Conservation (phyloP, 92 coral and sea anemone species). For the Bergia puertoricense region DNA sequence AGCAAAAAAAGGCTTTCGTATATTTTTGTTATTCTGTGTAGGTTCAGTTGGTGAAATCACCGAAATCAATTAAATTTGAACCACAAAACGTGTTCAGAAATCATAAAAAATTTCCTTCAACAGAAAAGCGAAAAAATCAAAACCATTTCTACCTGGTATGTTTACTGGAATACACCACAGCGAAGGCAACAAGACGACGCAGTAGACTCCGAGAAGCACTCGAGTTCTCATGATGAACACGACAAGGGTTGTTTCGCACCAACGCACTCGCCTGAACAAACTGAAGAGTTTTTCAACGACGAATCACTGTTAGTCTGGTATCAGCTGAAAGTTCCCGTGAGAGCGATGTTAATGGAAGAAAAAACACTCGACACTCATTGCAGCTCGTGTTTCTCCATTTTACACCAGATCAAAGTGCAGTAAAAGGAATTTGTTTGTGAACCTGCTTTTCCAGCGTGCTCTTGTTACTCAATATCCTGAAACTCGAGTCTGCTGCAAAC, state of each 20-base stretch:
- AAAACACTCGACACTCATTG: neutral
- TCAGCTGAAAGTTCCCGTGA: neutral
- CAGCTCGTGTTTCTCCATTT: neutral
- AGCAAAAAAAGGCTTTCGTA: too few species aligned
- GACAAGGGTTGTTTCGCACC: neutral
- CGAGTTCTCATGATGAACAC: neutral
- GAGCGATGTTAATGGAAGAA: neutral
- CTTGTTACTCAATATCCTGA: conserved; percentile 2
- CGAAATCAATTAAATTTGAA: too few species aligned
- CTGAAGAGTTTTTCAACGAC: too few species aligned
- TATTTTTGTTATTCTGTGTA: too few species aligned
- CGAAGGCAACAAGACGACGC: neutral
- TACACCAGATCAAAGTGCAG: neutral
- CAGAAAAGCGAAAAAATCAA: neutral
- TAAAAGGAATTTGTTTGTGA: neutral
- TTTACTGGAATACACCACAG: neutral
- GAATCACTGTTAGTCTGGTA: neutral
- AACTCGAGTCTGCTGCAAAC: neutral
- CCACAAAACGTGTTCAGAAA: too few species aligned
- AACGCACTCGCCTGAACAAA: neutral
- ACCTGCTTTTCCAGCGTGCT: neutral
- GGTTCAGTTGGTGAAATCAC: too few species aligned
- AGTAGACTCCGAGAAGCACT: neutral
- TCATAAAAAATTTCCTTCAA: neutral
- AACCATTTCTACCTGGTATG: neutral